These are phyloP conservation scores for Macheiramphus alcinus DNA, from an alignment of 2,113 vertebrate genomes.

Conservation along the genomic window DNA sequence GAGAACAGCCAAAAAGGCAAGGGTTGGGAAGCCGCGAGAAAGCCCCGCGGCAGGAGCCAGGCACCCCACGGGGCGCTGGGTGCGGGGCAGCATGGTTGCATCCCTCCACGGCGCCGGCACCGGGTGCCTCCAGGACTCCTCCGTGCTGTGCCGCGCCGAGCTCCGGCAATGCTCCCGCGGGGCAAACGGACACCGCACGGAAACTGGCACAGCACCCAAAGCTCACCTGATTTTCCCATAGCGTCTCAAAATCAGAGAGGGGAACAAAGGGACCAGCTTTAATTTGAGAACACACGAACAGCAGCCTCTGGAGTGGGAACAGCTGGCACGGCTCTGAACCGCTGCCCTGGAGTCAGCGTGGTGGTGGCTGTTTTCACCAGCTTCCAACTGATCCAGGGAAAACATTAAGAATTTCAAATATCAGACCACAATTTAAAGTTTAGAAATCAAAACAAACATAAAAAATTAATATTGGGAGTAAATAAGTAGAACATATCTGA, in stretches of 20 bases:
- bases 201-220: background rate
- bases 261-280: background rate
- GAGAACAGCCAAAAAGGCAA: background rate
- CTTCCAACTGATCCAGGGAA: background rate
- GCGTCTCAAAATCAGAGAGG: background rate
- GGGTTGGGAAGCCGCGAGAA: background rate
- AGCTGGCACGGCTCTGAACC: background rate
- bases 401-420: background rate
- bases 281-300: too few species aligned
- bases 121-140: too few species aligned
- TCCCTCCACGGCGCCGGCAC: background rate
- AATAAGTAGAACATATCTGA: background rate
- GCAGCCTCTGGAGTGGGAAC: background rate
- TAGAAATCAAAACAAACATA: background rate
- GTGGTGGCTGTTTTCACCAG: background rate
- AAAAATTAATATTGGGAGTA: background rate
- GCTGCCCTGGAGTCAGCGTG: background rate
- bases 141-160: rapidly evolving
- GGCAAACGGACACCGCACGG: rapidly evolving
- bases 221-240: background rate
- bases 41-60: rapidly evolving
- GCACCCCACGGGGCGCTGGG: rapidly evolving
- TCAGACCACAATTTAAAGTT: background rate
- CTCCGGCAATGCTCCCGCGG: background rate
- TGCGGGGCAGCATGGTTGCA: too few species aligned